Base-by-base conservation (phyloP, 2,797 vertebrate species). In the Geotrypetes seraphini region DNA sequence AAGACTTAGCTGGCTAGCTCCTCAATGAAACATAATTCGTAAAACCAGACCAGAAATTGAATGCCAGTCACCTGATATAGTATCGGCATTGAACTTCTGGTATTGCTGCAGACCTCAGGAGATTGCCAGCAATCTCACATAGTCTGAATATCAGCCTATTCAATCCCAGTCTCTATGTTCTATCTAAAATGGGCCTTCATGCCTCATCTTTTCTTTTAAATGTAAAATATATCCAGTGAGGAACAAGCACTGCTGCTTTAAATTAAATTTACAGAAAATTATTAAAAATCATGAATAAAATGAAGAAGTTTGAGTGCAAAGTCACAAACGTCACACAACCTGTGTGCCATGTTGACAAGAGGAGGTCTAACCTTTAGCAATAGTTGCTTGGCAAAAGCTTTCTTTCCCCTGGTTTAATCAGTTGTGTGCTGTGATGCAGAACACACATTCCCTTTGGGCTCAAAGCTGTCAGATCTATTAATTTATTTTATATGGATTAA, bases 401-500 rank as follows among this genome's bases (percentile, higher is more conserved):
- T 45, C 25, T 49, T 69, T 29, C 43, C 69, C 65, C 75, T 69
- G 60, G 50, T 63, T 72, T 79, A 74, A 80, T 82, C 73, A 72
- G 48, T 45, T 26, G 38, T 71, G 71, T 66, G 60, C 83, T 66
- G 26, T 66, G 68, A 75, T 67, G 70, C 38, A 59, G 67, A 88
- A 83, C 75, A 66, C 48, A 11, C 40, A 31, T 70, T 83, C 71
- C 64, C 67, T 33, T 12, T 42, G 47, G 74, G 63, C 46, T 25
- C 2, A 6, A 7, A 6, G 20, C 45, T 53, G 22, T 57, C 40
- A 57, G 54, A 73, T 29, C 44, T 57, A 45, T 61, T 78, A 56
- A 65, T 88, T 84, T 71, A 75, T 83, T 66, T 73, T 50, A 57
- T 10, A 37, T 61, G 57, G 66, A 75, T 69, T 78, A 81, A 55